Conservation (phyloP, 2,888 invertebrate species). For the Noctua janthe region DNA sequence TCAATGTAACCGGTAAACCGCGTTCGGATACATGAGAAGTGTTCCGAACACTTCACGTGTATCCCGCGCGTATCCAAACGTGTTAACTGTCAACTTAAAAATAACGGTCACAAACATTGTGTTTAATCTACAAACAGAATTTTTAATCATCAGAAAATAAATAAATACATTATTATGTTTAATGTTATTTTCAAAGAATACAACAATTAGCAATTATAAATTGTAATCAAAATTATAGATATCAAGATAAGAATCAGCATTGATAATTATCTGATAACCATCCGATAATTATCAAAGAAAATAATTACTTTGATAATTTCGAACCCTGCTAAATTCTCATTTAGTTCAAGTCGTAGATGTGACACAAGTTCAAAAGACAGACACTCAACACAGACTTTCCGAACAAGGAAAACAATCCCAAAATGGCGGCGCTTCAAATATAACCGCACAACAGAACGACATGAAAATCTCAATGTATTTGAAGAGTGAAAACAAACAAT, state of each 20-base stretch:
- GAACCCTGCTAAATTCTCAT: not conserved
- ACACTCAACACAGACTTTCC: not conserved
- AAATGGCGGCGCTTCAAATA: conserved; percentile 30
- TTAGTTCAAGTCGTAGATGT: not conserved
- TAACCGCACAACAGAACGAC: conserved; percentile 50
- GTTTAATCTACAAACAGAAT: not conserved
- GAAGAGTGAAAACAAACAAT: conserved; percentile 68
- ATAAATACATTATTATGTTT: not conserved
- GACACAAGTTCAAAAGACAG: not conserved
- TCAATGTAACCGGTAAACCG: not conserved
- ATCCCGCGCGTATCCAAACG: not conserved
- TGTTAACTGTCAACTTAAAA: not conserved
- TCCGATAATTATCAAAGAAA: not conserved
- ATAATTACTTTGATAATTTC: not conserved
- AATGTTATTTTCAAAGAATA: not conserved
- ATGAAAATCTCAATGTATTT: conserved; percentile 58
- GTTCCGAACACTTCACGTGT: not conserved
- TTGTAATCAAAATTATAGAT: not conserved
- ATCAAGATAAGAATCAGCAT: not conserved
- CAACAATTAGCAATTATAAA: not conserved
- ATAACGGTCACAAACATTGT: not conserved
- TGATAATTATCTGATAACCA: not conserved
- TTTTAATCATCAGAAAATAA: not conserved
- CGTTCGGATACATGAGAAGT: no score
- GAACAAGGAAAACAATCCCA: conserved; percentile 23